Evolutionary conservation across 2,113 vertebrate genomes (phyloP).

Genomic region (human (Homo sapiens)): GRCh38 chr6:25152501-25153000

Average conservation of each 20-base stretch:
- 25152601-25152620: constrained; percentile 92
- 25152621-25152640: constrained; percentile 94
- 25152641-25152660: constrained; percentile 92
- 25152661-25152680: constrained; percentile 93
- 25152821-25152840: constrained; percentile 92
- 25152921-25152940: constrained; percentile 94
- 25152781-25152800: constrained; percentile 92
- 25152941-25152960: constrained; percentile 93
- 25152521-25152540: constrained; percentile 32
- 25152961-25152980: constrained; percentile 90
- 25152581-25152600: constrained; percentile 91
- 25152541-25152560: constrained; percentile 86
- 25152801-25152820: constrained; percentile 88
- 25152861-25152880: constrained; percentile 94
- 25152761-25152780: constrained; percentile 97
- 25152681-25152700: constrained; percentile 87
- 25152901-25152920: constrained; percentile 93
- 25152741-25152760: constrained; percentile 85
- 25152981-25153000: constrained; percentile 96
- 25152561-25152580: constrained; percentile 81
- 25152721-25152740: constrained; percentile 94
- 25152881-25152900: constrained; percentile 98
- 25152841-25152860: constrained; percentile 88
- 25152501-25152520: too few species aligned
- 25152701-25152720: constrained; percentile 92